A percentile compares a stretch with the other conserved stretches of the same genome.
Conservation (phyloP, 2,888 invertebrate genomes). For the Aleiodes testaceus region DNA sequence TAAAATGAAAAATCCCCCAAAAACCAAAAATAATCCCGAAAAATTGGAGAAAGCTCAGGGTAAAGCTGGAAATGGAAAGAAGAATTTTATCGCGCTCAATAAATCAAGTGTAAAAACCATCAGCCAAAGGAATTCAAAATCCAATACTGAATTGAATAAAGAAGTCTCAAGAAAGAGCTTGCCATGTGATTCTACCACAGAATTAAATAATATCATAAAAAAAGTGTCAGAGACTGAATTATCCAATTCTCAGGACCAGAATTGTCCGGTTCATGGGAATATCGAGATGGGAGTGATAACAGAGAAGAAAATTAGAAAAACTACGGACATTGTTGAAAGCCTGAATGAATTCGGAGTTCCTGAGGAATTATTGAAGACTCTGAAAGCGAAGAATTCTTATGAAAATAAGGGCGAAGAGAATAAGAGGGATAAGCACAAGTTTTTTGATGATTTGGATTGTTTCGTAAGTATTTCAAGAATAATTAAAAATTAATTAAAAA, state of each 20-base stretch:
- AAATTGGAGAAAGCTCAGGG: too few relatives aligned
- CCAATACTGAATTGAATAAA: conserved; percentile 17
- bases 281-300: conserved; percentile 49
- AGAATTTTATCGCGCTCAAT: conserved; percentile 53
- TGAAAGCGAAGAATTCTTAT: conserved; percentile 62
- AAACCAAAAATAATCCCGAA: conserved; percentile 22
- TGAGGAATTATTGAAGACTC: conserved; percentile 56
- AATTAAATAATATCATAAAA: conserved; percentile 59
- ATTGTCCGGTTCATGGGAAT: conserved; percentile 61
- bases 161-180: background rate
- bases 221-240: conserved; percentile 54
- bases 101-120: conserved; percentile 44
- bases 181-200: conserved; percentile 53
- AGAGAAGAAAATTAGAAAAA: conserved; percentile 50
- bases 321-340: conserved; percentile 59
- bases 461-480: conserved; percentile 44
- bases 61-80: conserved; percentile 6
- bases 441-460: conserved; percentile 56
- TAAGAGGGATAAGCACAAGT: conserved; percentile 51
- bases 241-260: conserved; percentile 34
- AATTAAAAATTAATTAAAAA: conserved; percentile 1
- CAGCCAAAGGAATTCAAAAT: conserved; percentile 34
- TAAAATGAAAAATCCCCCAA: conserved; percentile 31
- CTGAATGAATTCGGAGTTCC: conserved; percentile 61
- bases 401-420: conserved; percentile 43